These are phyloP conservation scores for Drosophila subsilvestris DNA, from an alignment of 2,888 invertebrate genomes.

Conservation along the genomic window DNA sequence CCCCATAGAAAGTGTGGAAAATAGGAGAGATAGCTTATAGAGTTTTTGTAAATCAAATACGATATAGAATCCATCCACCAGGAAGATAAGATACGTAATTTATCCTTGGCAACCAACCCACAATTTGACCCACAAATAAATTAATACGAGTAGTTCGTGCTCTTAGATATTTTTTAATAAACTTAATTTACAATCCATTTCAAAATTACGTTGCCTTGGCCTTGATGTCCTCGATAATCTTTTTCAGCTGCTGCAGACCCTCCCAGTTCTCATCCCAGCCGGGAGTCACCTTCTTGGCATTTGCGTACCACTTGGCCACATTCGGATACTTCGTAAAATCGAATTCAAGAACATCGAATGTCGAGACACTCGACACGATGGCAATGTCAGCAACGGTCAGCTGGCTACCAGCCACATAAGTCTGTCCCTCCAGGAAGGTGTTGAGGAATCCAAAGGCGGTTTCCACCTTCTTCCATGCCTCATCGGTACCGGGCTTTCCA, in stretches of 20 bases:
- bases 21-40: no score
- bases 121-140: neutral
- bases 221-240: neutral
- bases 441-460: constrained; percentile 88
- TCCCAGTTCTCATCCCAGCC: constrained; percentile 85
- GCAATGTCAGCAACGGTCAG: constrained; percentile 91
- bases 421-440: constrained; percentile 88
- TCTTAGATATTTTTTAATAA: neutral
- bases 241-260: constrained; percentile 85
- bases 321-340: constrained; percentile 38
- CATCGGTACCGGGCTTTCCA: constrained; percentile 86
- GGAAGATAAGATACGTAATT: no score
- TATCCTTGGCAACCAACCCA: no score
- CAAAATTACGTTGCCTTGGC: neutral
- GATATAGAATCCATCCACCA: no score
- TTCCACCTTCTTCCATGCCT: constrained; percentile 88
- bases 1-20: no score
- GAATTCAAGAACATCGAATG: constrained; percentile 30
- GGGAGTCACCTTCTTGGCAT: constrained; percentile 87
- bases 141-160: neutral
- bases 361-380: constrained; percentile 87
- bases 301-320: constrained; percentile 82
- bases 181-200: neutral
- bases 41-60: no score
- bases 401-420: constrained; percentile 88